These are phyloP conservation scores for Mesodorylaimus sp. DNA, from an alignment of 2,888 invertebrate genomes.

Conservation along the genomic window DNA sequence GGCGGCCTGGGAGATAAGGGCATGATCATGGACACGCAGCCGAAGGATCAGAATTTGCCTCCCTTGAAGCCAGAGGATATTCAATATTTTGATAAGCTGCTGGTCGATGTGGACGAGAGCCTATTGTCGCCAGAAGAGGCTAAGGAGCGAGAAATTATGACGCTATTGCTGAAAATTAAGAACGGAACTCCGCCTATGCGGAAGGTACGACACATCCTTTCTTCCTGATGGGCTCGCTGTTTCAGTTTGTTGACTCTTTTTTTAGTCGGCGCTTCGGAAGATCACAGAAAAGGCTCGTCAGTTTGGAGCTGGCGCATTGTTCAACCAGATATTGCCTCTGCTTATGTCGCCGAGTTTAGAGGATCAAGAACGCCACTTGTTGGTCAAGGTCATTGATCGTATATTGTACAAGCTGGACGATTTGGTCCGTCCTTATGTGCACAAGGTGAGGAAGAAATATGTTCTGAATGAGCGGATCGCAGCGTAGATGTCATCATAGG, in stretches of 20 bases:
- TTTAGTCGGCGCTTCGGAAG: constrained; percentile 61
- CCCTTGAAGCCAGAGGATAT: constrained; percentile 99
- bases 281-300: constrained; percentile 97
- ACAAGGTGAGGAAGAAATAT: constrained; percentile 63
- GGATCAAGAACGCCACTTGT: constrained; percentile 92
- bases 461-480: not conserved
- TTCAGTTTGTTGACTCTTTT: not conserved
- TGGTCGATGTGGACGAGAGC: constrained; percentile 95
- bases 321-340: constrained; percentile 93
- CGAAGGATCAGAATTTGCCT: constrained; percentile 79
- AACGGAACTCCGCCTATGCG: constrained; percentile 99
- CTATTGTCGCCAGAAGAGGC: constrained; percentile 81
- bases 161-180: constrained; percentile 86
- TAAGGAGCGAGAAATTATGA: constrained; percentile 98
- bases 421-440: constrained; percentile 92
- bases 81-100: constrained; percentile 94
- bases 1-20: constrained; percentile 13
- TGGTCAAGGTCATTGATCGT: constrained; percentile 95
- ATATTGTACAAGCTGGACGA: constrained; percentile 96
- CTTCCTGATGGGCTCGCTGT: not conserved
- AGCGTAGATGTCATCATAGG: too few species aligned
- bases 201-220: constrained; percentile 41
- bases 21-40: constrained; percentile 59
- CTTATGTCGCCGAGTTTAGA: constrained; percentile 99
- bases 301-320: constrained; percentile 92